Conservation (phyloP, 2,888 invertebrate genomes). For the Ethmia dodecea region DNA sequence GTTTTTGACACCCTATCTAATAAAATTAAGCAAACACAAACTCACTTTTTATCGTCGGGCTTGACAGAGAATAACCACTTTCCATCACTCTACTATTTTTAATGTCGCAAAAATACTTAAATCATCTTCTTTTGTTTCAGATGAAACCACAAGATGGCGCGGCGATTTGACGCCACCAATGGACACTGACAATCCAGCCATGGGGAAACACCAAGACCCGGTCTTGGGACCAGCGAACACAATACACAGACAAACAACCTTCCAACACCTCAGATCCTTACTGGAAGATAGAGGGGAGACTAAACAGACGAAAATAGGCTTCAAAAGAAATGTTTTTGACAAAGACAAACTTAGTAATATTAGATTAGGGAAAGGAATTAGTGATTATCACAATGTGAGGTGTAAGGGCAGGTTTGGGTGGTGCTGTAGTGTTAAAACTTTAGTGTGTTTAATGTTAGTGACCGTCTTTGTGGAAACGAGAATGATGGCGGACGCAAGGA, state of each 20-base stretch:
- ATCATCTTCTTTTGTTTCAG: conserved; percentile 45
- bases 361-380: conserved; percentile 37
- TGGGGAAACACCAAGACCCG: conserved; percentile 32
- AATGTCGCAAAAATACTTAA: no score
- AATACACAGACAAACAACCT: conserved; percentile 46
- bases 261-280: conserved; percentile 62
- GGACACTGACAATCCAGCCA: conserved; percentile 32
- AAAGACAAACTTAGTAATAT: conserved; percentile 45
- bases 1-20: no score
- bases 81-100: no score
- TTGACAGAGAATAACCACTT: no score
- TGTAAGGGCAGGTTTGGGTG: conserved; percentile 46
- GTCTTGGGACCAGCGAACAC: conserved; percentile 47
- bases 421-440: conserved; percentile 64
- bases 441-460: conserved; percentile 58
- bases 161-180: conserved; percentile 54
- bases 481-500: conserved; percentile 53
- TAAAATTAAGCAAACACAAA: no score
- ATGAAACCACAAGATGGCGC: conserved; percentile 59
- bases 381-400: conserved; percentile 34
- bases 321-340: conserved; percentile 24
- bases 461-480: conserved; percentile 47
- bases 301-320: conserved; percentile 21
- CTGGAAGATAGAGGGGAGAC: conserved; percentile 67
- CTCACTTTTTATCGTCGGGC: no score